Percentiles rank a stretch among this genome's conserved stretches.
phyloP scores from a whole-genome alignment of 1,140 invertebrate genomes.

The Drosophila sechellia region DNA sequence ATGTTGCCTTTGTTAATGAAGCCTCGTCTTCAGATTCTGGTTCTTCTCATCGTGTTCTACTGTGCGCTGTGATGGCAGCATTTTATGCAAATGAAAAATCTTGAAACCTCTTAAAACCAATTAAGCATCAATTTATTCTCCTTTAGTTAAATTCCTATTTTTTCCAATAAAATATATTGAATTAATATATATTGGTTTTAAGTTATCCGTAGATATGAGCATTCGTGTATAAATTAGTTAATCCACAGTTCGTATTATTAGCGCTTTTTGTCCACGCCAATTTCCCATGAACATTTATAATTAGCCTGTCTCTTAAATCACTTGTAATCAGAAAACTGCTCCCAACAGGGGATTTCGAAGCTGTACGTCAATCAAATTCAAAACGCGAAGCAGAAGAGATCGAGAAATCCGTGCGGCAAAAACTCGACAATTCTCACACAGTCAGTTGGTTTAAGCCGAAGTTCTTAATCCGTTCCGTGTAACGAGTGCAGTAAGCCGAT shows the following conservation, averaged over 20 bases:
- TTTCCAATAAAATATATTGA: slow-evolving; percentile 28
- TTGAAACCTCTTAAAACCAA: slow-evolving; percentile 68
- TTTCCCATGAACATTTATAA: slow-evolving; percentile 39
- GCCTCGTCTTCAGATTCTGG: slow-evolving; percentile 38
- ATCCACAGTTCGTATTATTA: slow-evolving; percentile 13
- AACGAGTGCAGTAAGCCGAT: slow-evolving; percentile 56
- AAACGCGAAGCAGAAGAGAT: slow-evolving; percentile 13
- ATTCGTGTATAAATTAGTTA: slow-evolving; percentile 22
- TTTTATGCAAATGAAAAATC: slow-evolving; percentile 81
- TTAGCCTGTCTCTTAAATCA: slow-evolving; percentile 38
- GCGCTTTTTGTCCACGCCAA: slow-evolving; percentile 15
- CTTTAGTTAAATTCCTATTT: slow-evolving; percentile 10
- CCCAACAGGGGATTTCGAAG: slow-evolving; percentile 32
- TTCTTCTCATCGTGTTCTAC: slow-evolving; percentile 35
- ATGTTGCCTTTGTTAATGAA: slow-evolving; percentile 71
- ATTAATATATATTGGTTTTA: slow-evolving; percentile 55
- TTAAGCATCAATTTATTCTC: slow-evolving; percentile 72
- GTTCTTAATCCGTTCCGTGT: slow-evolving; percentile 62
- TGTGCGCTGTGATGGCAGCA: slow-evolving; percentile 28
- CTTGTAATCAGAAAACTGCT: slow-evolving; percentile 31
- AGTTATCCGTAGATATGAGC: slow-evolving; percentile 45
- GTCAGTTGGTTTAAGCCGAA: slow-evolving; percentile 15
- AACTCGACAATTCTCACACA: slow-evolving; percentile 32
- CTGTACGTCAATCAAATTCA: slow-evolving; percentile 33
- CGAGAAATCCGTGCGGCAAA: slow-evolving; percentile 4